These are phyloP conservation scores for Belonocnema kinseyi DNA, from an alignment of 1,140 invertebrate genomes.

Conservation along the genomic window DNA sequence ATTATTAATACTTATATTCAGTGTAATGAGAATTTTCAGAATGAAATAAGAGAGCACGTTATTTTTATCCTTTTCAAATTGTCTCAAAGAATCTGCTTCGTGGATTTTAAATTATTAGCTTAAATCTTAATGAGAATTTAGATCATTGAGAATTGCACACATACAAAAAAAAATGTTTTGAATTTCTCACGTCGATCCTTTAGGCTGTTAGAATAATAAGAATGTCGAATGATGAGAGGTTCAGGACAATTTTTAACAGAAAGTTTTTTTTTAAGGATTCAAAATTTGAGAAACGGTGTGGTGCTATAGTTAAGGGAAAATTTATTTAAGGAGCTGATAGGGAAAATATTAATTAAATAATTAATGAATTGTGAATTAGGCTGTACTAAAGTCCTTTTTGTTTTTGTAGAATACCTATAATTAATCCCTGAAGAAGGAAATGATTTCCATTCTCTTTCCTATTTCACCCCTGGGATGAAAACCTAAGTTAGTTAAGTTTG, in stretches of 20 bases:
- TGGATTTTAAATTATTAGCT: not conserved
- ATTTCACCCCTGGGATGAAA: constrained; percentile 1
- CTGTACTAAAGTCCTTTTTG: constrained; percentile 4
- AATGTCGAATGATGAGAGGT: not conserved
- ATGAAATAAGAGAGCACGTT: constrained; percentile 2
- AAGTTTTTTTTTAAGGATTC: no score
- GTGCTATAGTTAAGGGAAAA: not conserved
- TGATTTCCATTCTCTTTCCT: not conserved
- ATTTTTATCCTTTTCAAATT: constrained; percentile 2
- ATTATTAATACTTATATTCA: not conserved
- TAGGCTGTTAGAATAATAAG: constrained; percentile 18
- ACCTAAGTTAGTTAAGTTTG: constrained; percentile 5
- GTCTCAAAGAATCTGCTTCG: not conserved
- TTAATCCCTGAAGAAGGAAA: not conserved
- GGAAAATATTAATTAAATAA: no score
- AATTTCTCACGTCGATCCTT: not conserved
- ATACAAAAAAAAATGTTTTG: not conserved
- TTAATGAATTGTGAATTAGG: no score
- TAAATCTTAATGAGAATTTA: not conserved
- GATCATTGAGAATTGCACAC: no score
- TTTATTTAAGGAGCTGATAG: not conserved
- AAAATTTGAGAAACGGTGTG: not conserved
- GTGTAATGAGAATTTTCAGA: not conserved
- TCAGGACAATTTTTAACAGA: no score
- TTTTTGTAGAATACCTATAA: not conserved